A percentile compares a stretch with the other conserved stretches of the same genome.
phyloP scores from a whole-genome alignment of 2,888 invertebrate genomes.

The Patella ulyssiponensis region DNA sequence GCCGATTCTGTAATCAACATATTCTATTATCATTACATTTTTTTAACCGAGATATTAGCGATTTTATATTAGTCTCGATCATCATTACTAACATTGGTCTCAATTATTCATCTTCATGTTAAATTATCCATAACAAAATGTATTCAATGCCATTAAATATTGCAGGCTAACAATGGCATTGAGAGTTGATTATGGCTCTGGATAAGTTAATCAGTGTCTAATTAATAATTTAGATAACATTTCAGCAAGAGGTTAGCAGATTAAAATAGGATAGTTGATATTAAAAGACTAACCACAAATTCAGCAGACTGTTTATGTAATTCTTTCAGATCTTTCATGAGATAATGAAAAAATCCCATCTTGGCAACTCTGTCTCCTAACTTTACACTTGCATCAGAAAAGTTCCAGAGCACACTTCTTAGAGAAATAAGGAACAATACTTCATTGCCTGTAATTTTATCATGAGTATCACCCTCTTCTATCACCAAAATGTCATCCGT shows the following conservation, averaged over 20 bases:
- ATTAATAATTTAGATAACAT: neutral
- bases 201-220: neutral
- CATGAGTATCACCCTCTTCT: too few species aligned
- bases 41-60: too few species aligned
- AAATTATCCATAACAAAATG: too few species aligned
- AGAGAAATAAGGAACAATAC: slow-evolving; percentile 11
- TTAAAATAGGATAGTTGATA: neutral
- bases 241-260: neutral
- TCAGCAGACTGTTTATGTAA: neutral
- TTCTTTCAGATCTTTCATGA: slow-evolving; percentile 25
- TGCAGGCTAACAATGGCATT: too few species aligned
- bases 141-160: too few species aligned
- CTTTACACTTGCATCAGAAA: slow-evolving; percentile 43
- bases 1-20: too few species aligned
- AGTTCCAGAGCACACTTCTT: slow-evolving; percentile 49
- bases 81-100: too few species aligned
- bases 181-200: neutral
- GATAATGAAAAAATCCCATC: slow-evolving; percentile 29
- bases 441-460: too few species aligned
- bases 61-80: too few species aligned
- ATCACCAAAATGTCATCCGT: too few species aligned
- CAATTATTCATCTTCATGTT: too few species aligned
- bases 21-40: too few species aligned
- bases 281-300: neutral
- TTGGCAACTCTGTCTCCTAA: slow-evolving; percentile 43